These are phyloP conservation scores for Calycopis cecrops DNA, from an alignment of 1,140 invertebrate species.

Conservation along the genomic window DNA sequence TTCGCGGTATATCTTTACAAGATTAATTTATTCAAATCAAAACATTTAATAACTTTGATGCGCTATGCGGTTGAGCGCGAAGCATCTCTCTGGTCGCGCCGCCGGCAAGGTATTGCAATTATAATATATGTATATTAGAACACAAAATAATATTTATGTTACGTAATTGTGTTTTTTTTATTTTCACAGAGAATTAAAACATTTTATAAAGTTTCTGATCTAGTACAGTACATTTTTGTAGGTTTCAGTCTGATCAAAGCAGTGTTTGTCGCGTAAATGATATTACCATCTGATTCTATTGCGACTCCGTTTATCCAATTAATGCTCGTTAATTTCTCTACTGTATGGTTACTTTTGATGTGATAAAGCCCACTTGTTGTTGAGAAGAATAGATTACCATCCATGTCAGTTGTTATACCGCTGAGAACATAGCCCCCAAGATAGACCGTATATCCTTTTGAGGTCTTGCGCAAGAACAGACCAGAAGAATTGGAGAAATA, in stretches of 20 bases:
- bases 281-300: slow-evolving; percentile 34
- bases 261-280: slow-evolving; percentile 35
- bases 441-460: slow-evolving; percentile 8
- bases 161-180: too few species aligned
- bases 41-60: too few species aligned
- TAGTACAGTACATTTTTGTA: slow-evolving; percentile 25
- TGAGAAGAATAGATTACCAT: slow-evolving; percentile 45
- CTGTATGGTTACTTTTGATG: slow-evolving; percentile 30
- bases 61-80: too few species aligned
- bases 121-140: too few species aligned
- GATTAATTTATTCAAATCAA: too few species aligned
- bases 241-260: slow-evolving; percentile 34
- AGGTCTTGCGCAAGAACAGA: slow-evolving; percentile 29
- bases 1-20: too few species aligned
- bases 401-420: slow-evolving; percentile 36
- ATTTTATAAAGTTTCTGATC: too few species aligned
- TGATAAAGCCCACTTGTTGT: slow-evolving; percentile 37
- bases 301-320: slow-evolving; percentile 34
- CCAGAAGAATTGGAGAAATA: slow-evolving; percentile 44
- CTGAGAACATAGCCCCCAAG: slow-evolving; percentile 39
- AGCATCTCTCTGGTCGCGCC: too few species aligned
- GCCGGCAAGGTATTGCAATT: too few species aligned
- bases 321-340: slow-evolving; percentile 22
- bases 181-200: too few species aligned
- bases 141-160: too few species aligned